Evolutionary conservation across 2,888 invertebrate genomes (phyloP), one percentile per base, ranked within the genome.

Genomic region (Selenia dentaria): DNA sequence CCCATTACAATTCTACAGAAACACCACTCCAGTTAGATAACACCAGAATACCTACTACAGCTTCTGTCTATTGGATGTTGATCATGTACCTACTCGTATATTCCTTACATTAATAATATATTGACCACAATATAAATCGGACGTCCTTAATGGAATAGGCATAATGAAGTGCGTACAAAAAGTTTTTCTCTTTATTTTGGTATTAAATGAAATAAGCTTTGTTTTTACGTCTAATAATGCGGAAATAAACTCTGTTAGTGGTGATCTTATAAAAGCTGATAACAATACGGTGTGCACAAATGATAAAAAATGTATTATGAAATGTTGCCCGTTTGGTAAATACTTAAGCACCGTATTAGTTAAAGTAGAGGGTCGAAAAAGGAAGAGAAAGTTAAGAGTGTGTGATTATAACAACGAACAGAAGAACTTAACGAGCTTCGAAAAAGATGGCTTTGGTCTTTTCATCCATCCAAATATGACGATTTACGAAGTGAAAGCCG

Each of bases 291-390:
- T 39, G 2, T 39, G 39, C 12, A 11, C 8, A n/a, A 8, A 18
- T 14, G 13, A 20, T 1, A 35, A 6, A 4, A 22, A 29, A 20
- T 40, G 44, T n/a, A 41, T 37, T 5, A 45, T 40, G 33, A 36
- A 40, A 20, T 45, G 39, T 26, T 45, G 45, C 6, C 34, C 34
- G 1, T 4, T 24, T 4, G 44, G 33, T 0, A 33, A 22, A 18
- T 25, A 38, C 16, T 5, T 45, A 2, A 24, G 14, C 18, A n/a
- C n/a, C n/a, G n/a, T n/a, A n/a, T n/a, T 16, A 5, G 9, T 20
- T 6, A 29, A 9, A 9, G 6, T 2, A 12, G n/a, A 3, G 6
- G 10, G 4, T 8, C 14, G 4, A 18, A 27, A 26, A 8, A 11
- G 28, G 2, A 13, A 6, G 2, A 16, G 11, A 16, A 12, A 11